phyloP scores from a whole-genome alignment of 2,113 vertebrate species.

The Saccopteryx bilineata region DNA sequence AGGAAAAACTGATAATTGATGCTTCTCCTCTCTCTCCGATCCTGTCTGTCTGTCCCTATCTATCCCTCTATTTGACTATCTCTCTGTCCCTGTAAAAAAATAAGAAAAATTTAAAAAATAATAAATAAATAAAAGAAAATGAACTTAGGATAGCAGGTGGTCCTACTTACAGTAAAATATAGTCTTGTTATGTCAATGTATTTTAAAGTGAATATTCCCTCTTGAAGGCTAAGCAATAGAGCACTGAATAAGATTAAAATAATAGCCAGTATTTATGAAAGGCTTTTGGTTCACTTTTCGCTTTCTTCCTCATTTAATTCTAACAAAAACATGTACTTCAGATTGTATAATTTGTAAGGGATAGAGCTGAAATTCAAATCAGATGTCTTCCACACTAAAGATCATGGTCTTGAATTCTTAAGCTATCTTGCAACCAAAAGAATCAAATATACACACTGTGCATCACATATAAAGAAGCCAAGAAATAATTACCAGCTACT shows the following conservation, averaged over 20 bases:
- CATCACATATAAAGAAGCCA: not conserved
- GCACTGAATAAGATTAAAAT: not conserved
- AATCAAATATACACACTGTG: not conserved
- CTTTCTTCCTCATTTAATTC: constrained; percentile 13
- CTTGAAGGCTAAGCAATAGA: constrained; percentile 10
- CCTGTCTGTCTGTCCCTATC: no score
- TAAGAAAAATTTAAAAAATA: no score
- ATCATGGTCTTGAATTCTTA: not conserved
- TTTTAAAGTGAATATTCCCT: constrained; percentile 21
- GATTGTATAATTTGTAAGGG: not conserved
- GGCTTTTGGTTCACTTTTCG: not conserved
- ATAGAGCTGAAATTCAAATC: not conserved
- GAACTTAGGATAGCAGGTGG: not conserved
- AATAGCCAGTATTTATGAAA: constrained; percentile 8
- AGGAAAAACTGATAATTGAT: no score
- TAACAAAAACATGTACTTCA: not conserved
- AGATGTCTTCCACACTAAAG: constrained; percentile 12
- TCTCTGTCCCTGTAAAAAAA: no score
- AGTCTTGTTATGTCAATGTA: not conserved
- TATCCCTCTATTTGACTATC: no score
- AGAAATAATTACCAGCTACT: constrained; percentile 12
- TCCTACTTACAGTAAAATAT: not conserved
- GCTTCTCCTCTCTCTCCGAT: no score
- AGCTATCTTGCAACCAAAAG: not conserved
- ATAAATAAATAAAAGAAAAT: not conserved